Conservation (phyloP, 2,797 vertebrate genomes). For the Etheostoma perlongum region DNA sequence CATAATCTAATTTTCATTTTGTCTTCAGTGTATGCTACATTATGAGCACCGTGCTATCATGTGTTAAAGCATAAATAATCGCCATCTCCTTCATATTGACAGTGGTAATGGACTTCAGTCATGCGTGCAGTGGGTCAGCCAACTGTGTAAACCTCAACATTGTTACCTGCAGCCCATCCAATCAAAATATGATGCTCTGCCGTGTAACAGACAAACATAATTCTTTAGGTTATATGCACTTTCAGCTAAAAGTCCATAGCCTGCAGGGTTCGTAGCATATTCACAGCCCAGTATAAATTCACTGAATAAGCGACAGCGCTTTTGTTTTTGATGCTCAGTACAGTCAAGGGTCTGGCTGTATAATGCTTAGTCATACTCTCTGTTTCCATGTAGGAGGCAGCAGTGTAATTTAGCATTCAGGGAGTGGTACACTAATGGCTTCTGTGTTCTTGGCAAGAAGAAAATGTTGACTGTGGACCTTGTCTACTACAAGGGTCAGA, state of each 20-base stretch:
- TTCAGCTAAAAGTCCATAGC: neutral
- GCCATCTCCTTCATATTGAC: neutral
- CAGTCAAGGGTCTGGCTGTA: constrained; percentile 24
- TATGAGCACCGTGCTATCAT: neutral
- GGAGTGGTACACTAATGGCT: constrained; percentile 62
- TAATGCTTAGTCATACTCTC: constrained; percentile 61
- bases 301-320: neutral
- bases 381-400: constrained; percentile 45
- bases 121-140: constrained; percentile 6
- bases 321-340: constrained; percentile 24
- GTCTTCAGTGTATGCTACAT: neutral
- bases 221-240: neutral
- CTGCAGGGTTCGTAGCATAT: neutral
- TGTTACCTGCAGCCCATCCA: constrained; percentile 9
- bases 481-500: constrained; percentile 49
- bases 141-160: constrained; percentile 45
- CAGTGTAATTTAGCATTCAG: constrained; percentile 44
- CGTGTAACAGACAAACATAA: constrained; percentile 4
- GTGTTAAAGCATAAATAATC: neutral
- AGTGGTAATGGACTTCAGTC: constrained; percentile 5
- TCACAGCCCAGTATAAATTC: neutral
- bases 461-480: constrained; percentile 64
- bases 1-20: neutral
- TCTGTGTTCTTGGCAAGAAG: constrained; percentile 53
- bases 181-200: neutral